Evolutionary conservation across 1,140 invertebrate genomes (phyloP).

Genomic region (Lordiphosa clarofinis): DNA sequence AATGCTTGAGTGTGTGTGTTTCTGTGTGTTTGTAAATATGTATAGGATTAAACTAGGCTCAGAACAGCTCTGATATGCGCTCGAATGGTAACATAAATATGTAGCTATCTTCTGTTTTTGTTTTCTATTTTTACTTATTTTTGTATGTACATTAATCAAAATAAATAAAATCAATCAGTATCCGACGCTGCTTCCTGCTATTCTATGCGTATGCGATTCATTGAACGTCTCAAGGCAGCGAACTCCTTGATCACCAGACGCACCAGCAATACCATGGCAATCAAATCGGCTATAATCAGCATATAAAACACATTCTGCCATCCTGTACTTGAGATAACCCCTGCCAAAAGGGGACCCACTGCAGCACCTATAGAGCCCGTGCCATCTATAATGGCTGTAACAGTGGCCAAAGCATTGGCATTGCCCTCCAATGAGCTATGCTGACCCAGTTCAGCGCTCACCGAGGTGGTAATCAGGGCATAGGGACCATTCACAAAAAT

Average conservation of each 20-base stretch:
- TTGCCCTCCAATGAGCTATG: slow-evolving; percentile 92
- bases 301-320: slow-evolving; percentile 96
- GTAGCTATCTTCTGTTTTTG: too few relatives aligned
- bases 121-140: neutral
- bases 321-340: slow-evolving; percentile 86
- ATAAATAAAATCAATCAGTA: slow-evolving; percentile 38
- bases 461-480: slow-evolving; percentile 96
- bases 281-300: slow-evolving; percentile 90
- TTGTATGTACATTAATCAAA: slow-evolving; percentile 38
- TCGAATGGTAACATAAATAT: slow-evolving; percentile 32
- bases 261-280: slow-evolving; percentile 87
- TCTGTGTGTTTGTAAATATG: slow-evolving; percentile 12
- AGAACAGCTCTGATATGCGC: slow-evolving; percentile 40
- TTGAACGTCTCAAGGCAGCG: slow-evolving; percentile 33
- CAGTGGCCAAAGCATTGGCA: slow-evolving; percentile 94
- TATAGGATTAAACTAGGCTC: slow-evolving; percentile 41
- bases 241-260: slow-evolving; percentile 77
- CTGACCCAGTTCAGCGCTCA: slow-evolving; percentile 94
- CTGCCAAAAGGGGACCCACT: slow-evolving; percentile 93
- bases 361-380: slow-evolving; percentile 96
- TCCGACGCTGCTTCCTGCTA: slow-evolving; percentile 40
- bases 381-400: slow-evolving; percentile 98
- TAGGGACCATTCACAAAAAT: slow-evolving; percentile 96
- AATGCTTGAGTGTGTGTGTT: slow-evolving; percentile 20
- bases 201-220: slow-evolving; percentile 70